Conservation (phyloP, 2,113 vertebrate genomes). For the Nyctereutes procyonoides region DNA sequence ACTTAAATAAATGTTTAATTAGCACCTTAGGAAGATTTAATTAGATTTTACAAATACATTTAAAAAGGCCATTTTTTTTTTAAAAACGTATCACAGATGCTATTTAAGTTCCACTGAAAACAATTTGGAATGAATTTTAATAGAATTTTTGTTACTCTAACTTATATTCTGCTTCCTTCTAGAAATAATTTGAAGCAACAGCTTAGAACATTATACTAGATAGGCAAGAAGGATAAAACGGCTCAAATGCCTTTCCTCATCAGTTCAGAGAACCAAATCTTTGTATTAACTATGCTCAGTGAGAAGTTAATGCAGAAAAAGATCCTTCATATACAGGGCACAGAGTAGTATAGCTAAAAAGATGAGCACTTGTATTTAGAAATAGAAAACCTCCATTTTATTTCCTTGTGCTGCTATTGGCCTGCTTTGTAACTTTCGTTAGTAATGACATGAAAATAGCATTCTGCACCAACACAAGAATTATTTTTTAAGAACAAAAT, state of each 20-base stretch:
- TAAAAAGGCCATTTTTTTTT: constrained; percentile 56
- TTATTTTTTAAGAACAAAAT: constrained; percentile 46
- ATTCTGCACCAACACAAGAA: background rate
- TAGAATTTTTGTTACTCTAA: constrained; percentile 36
- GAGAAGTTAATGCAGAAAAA: constrained; percentile 1
- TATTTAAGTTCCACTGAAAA: constrained; percentile 11
- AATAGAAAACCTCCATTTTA: background rate
- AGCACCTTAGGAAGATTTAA: constrained; percentile 77
- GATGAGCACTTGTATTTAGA: background rate
- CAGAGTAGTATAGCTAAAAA: background rate
- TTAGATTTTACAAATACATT: constrained; percentile 75
- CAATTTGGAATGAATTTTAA: background rate
- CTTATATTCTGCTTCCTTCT: constrained; percentile 32
- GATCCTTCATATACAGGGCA: background rate
- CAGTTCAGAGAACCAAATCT: constrained; percentile 15
- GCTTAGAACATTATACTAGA: constrained; percentile 21
- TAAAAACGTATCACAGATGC: constrained; percentile 57
- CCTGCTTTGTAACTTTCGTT: background rate
- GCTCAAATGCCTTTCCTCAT: constrained; percentile 12
- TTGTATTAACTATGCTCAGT: background rate
- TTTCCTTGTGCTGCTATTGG: background rate
- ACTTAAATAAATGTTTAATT: constrained; percentile 71
- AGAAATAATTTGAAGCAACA: constrained; percentile 15
- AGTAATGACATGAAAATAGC: background rate
- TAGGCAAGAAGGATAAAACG: background rate